Evolutionary conservation across 2,888 invertebrate genomes (phyloP), one percentile per base, ranked within the genome.

Genomic region (Polydrusus tereticollis): DNA sequence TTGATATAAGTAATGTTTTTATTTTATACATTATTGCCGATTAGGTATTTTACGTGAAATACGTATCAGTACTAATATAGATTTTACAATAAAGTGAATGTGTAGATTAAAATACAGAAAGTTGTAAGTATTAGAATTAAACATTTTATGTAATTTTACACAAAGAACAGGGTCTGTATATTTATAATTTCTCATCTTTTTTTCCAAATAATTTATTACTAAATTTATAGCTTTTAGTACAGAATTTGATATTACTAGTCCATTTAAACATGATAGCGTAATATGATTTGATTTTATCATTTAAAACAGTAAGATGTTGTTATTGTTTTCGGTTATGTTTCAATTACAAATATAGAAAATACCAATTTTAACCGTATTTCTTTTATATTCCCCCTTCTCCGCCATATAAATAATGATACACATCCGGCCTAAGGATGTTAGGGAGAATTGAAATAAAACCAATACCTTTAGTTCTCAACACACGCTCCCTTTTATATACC

Each of bases 91-190:
- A 29, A 29, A 33, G 29, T 62, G 62, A 47, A 47, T 16, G 33
- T n/a, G 47, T 62, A 62, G 4, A 2, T 8, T 33, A 33, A 16
- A 45, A 45, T n/a, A 16, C 14, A 6, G 47, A 55, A 23, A 6
- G 29, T 55, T 29, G 18, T 55, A 55, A 47, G 29, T 29, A 55
- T 55, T 55, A 62, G 41, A 18, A 62, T 62, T 62, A 62, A 62
- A 45, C 1, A 47, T 62, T 62, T 59, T 47, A 62, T 62, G 62
- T 47, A 62, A 62, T 45, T 62, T 47, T 45, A 47, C 52, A 47
- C 18, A 62, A 29, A 59, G 47, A 16, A 47, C 62, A 62, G 62
- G 62, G 62, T 62, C 62, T 47, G 29, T 33, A 47, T 47, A 33
- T 47, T 18, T 47, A 62, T 47, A 45, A 29, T 45, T 45, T 43